phyloP scores from a whole-genome alignment of 1,140 invertebrate species.

The Drosophila arizonae region DNA sequence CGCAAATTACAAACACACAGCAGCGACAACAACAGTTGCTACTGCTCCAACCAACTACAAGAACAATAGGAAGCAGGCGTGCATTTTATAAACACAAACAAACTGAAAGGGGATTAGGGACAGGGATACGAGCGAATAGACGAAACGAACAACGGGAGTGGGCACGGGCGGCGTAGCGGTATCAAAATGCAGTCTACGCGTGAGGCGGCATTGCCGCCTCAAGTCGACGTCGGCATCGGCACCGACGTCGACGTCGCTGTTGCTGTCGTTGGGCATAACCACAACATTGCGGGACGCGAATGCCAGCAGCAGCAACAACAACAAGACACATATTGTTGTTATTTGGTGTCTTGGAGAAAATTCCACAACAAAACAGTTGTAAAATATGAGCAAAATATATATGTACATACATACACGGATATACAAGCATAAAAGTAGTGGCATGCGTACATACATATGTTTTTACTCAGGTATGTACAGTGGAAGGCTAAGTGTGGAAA shows the following conservation, averaged over 20 bases:
- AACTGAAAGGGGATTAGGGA: slow-evolving; percentile 43
- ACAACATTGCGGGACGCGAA: slow-evolving; percentile 63
- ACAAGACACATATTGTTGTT: slow-evolving; percentile 43
- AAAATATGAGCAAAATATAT: slow-evolving; percentile 69
- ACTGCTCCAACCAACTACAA: slow-evolving; percentile 39
- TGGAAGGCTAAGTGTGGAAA: neutral
- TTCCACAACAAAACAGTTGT: slow-evolving; percentile 76
- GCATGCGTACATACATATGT: slow-evolving; percentile 6
- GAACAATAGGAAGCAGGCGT: slow-evolving; percentile 55
- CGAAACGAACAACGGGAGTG: neutral
- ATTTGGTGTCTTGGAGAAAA: slow-evolving; percentile 71
- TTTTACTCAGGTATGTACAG: slow-evolving; percentile 2
- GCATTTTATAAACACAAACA: slow-evolving; percentile 55
- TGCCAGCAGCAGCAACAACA: slow-evolving; percentile 41
- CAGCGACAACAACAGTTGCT: slow-evolving; percentile 48
- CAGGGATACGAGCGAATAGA: neutral
- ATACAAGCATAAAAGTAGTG: neutral
- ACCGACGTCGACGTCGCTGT: slow-evolving; percentile 4
- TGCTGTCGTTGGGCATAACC: slow-evolving; percentile 36
- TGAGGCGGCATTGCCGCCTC: slow-evolving; percentile 29
- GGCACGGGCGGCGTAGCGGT: slow-evolving; percentile 29
- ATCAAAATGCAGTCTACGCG: slow-evolving; percentile 41
- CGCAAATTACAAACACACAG: slow-evolving; percentile 60
- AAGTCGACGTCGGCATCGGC: neutral
- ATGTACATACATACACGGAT: slow-evolving; percentile 30